Percentiles rank a stretch among this genome's conserved stretches.
Conservation (phyloP, 2,888 invertebrate species). For the Ryuthela nishihirai region DNA sequence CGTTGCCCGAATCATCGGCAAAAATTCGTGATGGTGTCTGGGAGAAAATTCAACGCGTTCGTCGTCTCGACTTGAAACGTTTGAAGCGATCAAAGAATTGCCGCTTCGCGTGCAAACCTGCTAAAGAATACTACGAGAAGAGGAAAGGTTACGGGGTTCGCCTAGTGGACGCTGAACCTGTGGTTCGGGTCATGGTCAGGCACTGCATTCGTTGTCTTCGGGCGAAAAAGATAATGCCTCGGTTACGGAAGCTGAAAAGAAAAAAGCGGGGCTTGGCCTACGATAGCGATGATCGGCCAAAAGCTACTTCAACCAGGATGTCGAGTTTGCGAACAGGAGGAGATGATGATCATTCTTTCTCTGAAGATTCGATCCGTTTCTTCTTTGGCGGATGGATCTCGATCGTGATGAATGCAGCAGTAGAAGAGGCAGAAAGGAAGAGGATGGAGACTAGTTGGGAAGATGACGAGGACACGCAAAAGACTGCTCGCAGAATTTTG, state of each 20-base stretch:
- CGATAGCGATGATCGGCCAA: no score
- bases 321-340: no score
- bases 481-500: no score
- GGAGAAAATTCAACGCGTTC: constrained; percentile 4
- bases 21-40: no score
- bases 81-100: constrained; percentile 6
- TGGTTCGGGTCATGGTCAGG: constrained; percentile 5
- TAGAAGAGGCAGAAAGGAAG: no score
- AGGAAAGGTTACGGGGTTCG: not conserved
- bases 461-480: no score
- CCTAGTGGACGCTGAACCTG: not conserved
- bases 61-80: constrained; percentile 3
- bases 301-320: no score
- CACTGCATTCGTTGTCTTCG: constrained; percentile 22
- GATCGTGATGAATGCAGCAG: not conserved
- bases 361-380: not conserved
- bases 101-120: constrained; percentile 22
- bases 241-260: no score
- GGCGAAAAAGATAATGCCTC: constrained; percentile 10
- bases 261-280: no score
- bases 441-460: no score
- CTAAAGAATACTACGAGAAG: not conserved
- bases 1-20: no score
- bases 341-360: no score
- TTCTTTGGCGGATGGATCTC: constrained; percentile 20